These are phyloP conservation scores for Archivesica marissinica DNA, from an alignment of 1,140 invertebrate genomes.

Conservation along the genomic window DNA sequence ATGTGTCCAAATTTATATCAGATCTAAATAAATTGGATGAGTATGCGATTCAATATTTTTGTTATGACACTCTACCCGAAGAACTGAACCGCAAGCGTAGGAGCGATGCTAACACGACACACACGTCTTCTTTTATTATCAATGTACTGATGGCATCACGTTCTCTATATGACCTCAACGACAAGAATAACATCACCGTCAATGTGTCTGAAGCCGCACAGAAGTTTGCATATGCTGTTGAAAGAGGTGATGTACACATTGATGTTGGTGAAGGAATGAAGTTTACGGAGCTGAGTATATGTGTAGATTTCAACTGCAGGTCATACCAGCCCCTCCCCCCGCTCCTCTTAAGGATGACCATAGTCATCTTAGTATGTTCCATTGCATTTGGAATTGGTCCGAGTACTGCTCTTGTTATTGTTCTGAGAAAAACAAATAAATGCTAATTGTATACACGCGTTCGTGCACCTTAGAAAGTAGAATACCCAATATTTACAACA, in stretches of 20 bases:
- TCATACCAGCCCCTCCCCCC: slow-evolving; percentile 1
- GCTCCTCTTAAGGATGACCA: background rate
- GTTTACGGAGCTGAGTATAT: background rate
- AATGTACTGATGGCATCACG: background rate
- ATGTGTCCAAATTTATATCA: background rate
- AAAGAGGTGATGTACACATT: slow-evolving; percentile 8
- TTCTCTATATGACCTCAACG: slow-evolving; percentile 12
- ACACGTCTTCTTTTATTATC: background rate
- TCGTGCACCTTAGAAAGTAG: too few species aligned
- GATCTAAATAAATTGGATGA: too few species aligned
- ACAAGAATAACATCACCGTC: background rate
- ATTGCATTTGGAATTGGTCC: background rate
- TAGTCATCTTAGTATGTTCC: background rate
- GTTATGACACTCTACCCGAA: background rate
- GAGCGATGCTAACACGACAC: background rate
- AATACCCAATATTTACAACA: too few species aligned
- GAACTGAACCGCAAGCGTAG: background rate
- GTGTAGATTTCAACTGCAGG: background rate
- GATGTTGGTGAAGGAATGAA: background rate
- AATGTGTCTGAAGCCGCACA: slow-evolving; percentile 12
- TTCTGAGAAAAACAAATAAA: background rate
- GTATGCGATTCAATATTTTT: too few species aligned
- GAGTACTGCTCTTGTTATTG: background rate
- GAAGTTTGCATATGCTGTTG: background rate
- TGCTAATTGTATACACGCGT: too few species aligned